These are phyloP conservation scores for Prunella himalayana DNA, from an alignment of 2,113 vertebrate species.

Conservation along the genomic window DNA sequence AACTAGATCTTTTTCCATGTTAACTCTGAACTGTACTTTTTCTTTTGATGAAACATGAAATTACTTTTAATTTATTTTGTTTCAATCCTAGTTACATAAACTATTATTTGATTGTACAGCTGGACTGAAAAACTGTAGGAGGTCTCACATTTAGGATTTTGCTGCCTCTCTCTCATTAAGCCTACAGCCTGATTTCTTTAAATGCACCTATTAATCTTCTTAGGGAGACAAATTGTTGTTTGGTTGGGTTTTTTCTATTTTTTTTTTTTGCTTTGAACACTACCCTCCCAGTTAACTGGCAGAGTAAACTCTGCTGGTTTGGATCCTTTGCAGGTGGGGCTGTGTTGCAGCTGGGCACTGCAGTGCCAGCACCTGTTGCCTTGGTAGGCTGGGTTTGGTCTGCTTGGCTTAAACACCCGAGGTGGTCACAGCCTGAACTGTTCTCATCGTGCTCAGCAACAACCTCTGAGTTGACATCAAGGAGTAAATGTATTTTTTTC, in stretches of 20 bases:
- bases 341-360: fast-evolving
- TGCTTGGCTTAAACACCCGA: background rate
- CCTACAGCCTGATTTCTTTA: constrained; percentile 52
- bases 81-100: constrained; percentile 53
- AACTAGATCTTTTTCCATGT: background rate
- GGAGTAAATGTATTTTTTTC: background rate
- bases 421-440: background rate
- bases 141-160: constrained; percentile 54
- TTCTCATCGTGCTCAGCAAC: background rate
- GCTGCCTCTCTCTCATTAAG: constrained; percentile 54
- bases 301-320: background rate
- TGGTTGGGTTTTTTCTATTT: background rate
- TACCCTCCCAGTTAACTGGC: background rate
- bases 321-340: background rate
- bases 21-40: background rate
- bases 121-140: constrained; percentile 43
- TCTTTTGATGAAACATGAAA: constrained; percentile 44
- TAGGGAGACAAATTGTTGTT: constrained; percentile 33
- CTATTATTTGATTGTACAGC: constrained; percentile 47
- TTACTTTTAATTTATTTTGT: constrained; percentile 61
- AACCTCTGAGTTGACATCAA: background rate
- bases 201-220: constrained; percentile 60
- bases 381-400: background rate
- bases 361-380: background rate
- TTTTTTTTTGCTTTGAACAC: background rate